Base-by-base conservation (phyloP, 2,888 invertebrate species). In the Acleris sparsana region DNA sequence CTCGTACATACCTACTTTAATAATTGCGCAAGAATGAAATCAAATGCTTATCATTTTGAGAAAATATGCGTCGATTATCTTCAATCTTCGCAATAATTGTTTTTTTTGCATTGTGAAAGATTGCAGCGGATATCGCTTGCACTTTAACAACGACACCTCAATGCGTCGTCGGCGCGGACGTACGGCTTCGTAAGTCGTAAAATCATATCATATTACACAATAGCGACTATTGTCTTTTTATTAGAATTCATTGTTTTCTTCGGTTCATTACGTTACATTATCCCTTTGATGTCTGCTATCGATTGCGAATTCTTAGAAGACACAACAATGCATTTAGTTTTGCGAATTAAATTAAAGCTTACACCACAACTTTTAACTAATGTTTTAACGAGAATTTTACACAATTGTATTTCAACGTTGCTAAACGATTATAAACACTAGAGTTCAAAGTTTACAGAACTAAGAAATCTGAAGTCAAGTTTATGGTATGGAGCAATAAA, bases 111-210 rank as follows among this genome's bases (percentile, higher is more conserved):
- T 49, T 29, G 53, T 62, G 44, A 59, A 62, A 55, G 44, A 59
- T 67, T 53, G 52, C 53, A 49, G 53, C 62, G 58, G 53, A 58
- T 85, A 83, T 84, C 80, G 79, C 76, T 84, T 82, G 83, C 84
- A 80, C 72, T 82, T 86, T 82, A 78, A 83, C 86, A 85, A 83
- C 82, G 85, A 89, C 90, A 88, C 89, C 85, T 88, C 81, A 83
- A 83, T 85, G 84, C 83, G 83, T 80, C 77, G 80, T 75, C 80
- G 77, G 81, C 73, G 76, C 80, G 65, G 84, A 81, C 77, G 74
- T 89, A 88, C 73, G 92, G 91, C 88, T 92, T 92, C 92, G 81
- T 87, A 88, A 92, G 90, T 91, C 88, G 89, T 90, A 88, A 86
- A 88, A 88, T 79, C 79, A 86, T 89, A 88, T 92, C 90, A 80